Evolutionary conservation across 2,113 vertebrate species (phyloP), one percentile per base, ranked within the genome.

Genomic region (Tragelaphus strepsiceros): DNA sequence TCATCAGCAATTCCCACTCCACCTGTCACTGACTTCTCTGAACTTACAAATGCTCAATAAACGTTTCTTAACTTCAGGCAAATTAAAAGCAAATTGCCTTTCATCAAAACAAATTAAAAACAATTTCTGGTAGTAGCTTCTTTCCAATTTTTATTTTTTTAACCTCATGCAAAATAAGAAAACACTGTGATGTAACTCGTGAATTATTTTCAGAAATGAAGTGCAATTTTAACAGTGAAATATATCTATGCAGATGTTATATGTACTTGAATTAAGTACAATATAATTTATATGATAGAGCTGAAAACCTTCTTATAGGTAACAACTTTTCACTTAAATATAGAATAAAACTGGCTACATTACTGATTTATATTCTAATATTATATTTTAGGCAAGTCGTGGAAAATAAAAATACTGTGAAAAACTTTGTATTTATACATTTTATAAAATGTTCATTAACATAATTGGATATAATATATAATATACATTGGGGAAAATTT

Each of bases 51-150:
- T 80, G 62, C 17, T 84, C 53, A 85, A n/a, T 64, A 91, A 80
- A 88, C 14, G 11, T 83, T 61, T 11, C 43, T 58, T 58, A 94
- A 21, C 3, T 92, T 86, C 26, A 80, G 21, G 26, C 22, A 93
- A 93, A 39, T 71, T 77, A 88, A 92, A 87, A 91, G 19, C 61
- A 64, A 78, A 77, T 19, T 84, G 28, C 39, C 49, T 56, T 64
- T 46, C 26, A 92, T 84, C 22, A 91, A 94, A 96, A 87, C 19
- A 87, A 97, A 39, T 92, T 5, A 81, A 94, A 92, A 88, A 39
- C 0, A 80, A 94, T 30, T 86, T 88, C 30, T 87, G n/a, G n/a
- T 59, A 61, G 11, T 39, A 84, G 16, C 56, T 90, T 87, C 56
- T 94, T 92, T 59, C 13, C 3, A 78, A 91, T 87, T 87, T 94